Percentiles rank a stretch among this genome's conserved stretches.
Conservation (phyloP, 1,140 invertebrate species). For the Bombus soroeensis region DNA sequence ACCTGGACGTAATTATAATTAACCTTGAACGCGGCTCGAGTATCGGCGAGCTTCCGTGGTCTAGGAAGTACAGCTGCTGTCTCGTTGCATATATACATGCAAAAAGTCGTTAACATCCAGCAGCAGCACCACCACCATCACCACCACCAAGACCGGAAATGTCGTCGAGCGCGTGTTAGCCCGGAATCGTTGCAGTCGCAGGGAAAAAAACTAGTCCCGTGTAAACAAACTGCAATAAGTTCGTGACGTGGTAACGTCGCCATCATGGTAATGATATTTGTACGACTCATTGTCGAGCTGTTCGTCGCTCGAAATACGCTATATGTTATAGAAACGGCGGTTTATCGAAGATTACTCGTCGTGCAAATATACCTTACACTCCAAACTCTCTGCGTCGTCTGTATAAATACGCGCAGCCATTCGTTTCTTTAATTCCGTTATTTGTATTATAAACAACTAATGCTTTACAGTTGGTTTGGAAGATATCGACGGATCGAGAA, state of each 20-base stretch:
- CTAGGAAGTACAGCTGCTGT: slow-evolving; percentile 50
- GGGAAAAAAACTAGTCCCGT: neutral
- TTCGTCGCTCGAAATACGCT: neutral
- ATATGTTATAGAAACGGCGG: neutral
- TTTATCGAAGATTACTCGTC: neutral
- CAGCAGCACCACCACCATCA: neutral
- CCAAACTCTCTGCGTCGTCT: neutral
- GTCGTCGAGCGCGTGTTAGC: neutral
- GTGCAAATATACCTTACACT: slow-evolving; percentile 19
- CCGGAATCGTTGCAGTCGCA: slow-evolving; percentile 31
- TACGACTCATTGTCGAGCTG: slow-evolving; percentile 21
- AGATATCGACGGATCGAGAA: neutral
- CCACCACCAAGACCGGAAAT: slow-evolving; percentile 23
- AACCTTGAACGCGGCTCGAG: slow-evolving; percentile 59
- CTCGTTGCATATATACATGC: slow-evolving; percentile 9
- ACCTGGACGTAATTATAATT: slow-evolving; percentile 64
- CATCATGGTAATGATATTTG: slow-evolving; percentile 23
- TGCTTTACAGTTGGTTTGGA: neutral
- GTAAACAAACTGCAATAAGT: slow-evolving; percentile 25
- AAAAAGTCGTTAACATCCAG: slow-evolving; percentile 47
- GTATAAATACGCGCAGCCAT: neutral
- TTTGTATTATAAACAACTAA: neutral
- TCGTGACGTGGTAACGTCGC: neutral
- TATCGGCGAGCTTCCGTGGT: slow-evolving; percentile 46
- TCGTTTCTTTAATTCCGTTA: neutral